Conservation (phyloP, 1,140 invertebrate genomes). For the Pentalonia nigronervosa region DNA sequence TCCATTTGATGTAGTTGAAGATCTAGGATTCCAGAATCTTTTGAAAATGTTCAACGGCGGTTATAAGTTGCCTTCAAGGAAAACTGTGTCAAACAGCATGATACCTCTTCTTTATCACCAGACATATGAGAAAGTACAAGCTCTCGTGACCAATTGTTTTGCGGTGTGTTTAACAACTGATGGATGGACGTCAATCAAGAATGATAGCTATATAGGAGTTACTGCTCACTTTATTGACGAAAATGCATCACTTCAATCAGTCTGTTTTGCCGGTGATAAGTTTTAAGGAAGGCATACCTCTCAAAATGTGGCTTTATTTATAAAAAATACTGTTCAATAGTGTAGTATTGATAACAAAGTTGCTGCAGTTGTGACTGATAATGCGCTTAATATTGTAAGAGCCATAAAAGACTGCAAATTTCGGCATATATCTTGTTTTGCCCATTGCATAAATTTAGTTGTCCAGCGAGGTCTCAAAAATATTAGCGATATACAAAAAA, state of each 20-base stretch:
- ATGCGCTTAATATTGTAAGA: neutral
- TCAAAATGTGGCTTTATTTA: neutral
- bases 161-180: no score
- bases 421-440: neutral
- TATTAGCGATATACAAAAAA: neutral
- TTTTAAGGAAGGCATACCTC: neutral
- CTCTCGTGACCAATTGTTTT: no score
- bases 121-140: no score
- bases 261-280: neutral
- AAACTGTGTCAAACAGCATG: no score
- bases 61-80: no score
- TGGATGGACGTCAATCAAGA: no score
- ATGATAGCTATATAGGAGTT: no score
- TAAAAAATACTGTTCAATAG: neutral
- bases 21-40: constrained; percentile 58
- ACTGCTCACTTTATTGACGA: no score
- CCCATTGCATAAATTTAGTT: neutral
- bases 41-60: no score
- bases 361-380: neutral
- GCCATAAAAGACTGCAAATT: neutral
- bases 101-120: no score
- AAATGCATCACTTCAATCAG: no score
- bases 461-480: neutral
- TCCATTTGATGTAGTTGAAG: neutral
- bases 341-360: neutral